These are phyloP conservation scores for Podarcis lilfordi DNA, from an alignment of 2,797 vertebrate species.

Conservation along the genomic window DNA sequence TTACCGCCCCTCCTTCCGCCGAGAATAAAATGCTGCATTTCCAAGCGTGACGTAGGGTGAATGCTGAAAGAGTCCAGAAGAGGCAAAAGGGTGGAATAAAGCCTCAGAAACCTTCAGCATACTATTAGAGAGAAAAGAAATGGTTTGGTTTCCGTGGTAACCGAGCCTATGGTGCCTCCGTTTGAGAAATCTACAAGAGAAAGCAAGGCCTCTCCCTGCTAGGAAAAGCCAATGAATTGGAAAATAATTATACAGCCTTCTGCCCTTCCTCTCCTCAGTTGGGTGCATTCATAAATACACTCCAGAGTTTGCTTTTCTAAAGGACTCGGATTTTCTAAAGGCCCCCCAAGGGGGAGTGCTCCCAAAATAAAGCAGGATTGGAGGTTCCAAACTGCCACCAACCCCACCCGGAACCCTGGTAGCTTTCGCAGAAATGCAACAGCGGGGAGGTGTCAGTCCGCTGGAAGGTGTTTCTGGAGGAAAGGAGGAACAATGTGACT, in stretches of 20 bases:
- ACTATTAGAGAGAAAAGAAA: constrained; percentile 64
- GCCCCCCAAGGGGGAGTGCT: neutral
- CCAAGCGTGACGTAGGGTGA: constrained; percentile 39
- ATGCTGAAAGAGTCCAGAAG: constrained; percentile 62
- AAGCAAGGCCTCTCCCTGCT: constrained; percentile 65
- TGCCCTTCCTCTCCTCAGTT: constrained; percentile 40
- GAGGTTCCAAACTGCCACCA: neutral
- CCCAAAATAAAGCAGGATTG: neutral
- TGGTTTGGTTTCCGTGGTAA: constrained; percentile 77
- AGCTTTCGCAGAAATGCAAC: neutral
- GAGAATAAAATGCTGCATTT: constrained; percentile 43
- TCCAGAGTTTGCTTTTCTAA: constrained; percentile 6
- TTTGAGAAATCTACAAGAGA: constrained; percentile 69
- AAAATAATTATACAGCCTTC: constrained; percentile 66
- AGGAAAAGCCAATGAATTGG: constrained; percentile 65
- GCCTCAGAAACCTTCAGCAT: constrained; percentile 62
- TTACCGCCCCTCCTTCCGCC: constrained; percentile 36
- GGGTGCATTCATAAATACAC: constrained; percentile 47
- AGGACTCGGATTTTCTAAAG: constrained; percentile 28
- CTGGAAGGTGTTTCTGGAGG: neutral
- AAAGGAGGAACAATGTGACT: neutral
- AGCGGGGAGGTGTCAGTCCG: neutral
- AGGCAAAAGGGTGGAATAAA: constrained; percentile 52
- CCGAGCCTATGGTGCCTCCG: constrained; percentile 62
- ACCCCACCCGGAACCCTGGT: neutral